A percentile compares a stretch with the other conserved stretches of the same genome.
phyloP scores from a whole-genome alignment of 1,140 invertebrate species.

The Drosophila lini region DNA sequence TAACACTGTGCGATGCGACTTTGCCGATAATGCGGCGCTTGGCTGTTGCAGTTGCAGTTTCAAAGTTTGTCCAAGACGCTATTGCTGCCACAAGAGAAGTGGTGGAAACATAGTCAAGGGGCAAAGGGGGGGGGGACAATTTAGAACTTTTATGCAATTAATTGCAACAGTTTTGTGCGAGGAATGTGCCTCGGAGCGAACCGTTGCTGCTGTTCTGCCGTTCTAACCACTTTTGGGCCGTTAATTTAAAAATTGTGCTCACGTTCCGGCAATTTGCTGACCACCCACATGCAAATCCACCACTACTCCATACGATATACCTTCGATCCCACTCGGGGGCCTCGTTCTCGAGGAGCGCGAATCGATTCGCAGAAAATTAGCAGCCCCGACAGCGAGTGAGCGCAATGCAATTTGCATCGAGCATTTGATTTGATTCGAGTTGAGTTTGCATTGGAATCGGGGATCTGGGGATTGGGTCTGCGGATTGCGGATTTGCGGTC shows the following conservation, averaged over 20 bases:
- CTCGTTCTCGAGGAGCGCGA: conserved; percentile 37
- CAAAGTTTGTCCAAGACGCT: conserved; percentile 56
- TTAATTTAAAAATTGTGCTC: conserved; percentile 83
- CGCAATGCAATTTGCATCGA: conserved; percentile 50
- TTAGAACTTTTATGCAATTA: conserved; percentile 81
- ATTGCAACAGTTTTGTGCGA: conserved; percentile 78
- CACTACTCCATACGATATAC: conserved; percentile 14
- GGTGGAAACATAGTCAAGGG: conserved; percentile 2
- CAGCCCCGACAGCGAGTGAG: conserved; percentile 50
- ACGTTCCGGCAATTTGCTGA: conserved; percentile 81
- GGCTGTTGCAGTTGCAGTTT: conserved; percentile 37
- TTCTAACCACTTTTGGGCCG: conserved; percentile 72
- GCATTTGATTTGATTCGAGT: conserved; percentile 56
- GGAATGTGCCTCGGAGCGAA: conserved; percentile 59
- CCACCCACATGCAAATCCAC: conserved; percentile 80
- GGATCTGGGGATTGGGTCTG: conserved; percentile 6
- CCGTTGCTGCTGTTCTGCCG: conserved; percentile 53
- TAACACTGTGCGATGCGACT: conserved; percentile 37
- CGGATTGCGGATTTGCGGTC: conserved; percentile 43
- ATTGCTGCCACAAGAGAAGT: conserved; percentile 38
- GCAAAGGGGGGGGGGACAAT: conserved; percentile 50
- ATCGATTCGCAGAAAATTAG: conserved; percentile 73
- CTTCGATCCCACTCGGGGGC: conserved; percentile 34
- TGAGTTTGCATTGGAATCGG: conserved; percentile 4
- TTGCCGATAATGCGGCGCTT: conserved; percentile 34